Percentiles rank a stretch among this genome's conserved stretches.
These are phyloP conservation scores for Microdon myrmicae DNA, from an alignment of 2,888 invertebrate species.

Conservation along the genomic window DNA sequence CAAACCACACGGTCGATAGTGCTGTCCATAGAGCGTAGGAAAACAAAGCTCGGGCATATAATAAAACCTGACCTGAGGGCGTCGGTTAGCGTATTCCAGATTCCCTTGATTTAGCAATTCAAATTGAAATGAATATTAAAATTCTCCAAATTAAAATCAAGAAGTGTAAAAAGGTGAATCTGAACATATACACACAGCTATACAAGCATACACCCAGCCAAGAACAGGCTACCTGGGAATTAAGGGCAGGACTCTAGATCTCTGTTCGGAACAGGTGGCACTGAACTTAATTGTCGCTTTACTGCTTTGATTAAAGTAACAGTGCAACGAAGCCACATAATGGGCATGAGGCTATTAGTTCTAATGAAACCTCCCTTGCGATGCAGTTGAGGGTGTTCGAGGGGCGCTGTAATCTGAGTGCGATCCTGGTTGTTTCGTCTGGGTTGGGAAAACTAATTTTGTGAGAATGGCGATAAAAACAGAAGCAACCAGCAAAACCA, in stretches of 20 bases:
- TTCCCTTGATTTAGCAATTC: conserved; percentile 17
- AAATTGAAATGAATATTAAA: too few species aligned
- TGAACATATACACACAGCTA: too few species aligned
- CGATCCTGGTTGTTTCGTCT: conserved; percentile 11
- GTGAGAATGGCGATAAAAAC: conserved; percentile 9
- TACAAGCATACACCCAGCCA: too few species aligned
- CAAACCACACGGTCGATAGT: conserved; percentile 34
- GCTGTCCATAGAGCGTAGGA: too few species aligned
- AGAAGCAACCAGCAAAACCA: not conserved
- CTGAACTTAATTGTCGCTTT: conserved; percentile 48
- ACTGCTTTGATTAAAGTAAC: conserved; percentile 49
- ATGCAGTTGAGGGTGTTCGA: conserved; percentile 31
- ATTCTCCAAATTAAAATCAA: too few species aligned
- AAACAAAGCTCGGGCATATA: too few species aligned
- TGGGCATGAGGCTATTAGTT: conserved; percentile 45
- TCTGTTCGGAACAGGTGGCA: conserved; percentile 49
- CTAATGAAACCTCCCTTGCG: conserved; percentile 42
- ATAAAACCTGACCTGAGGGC: too few species aligned
- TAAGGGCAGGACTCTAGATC: too few species aligned
- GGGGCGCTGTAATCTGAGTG: too few species aligned
- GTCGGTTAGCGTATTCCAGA: conserved; percentile 5
- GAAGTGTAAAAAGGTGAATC: too few species aligned
- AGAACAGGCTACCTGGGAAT: too few species aligned
- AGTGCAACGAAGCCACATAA: conserved; percentile 44
- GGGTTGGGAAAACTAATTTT: conserved; percentile 24